A percentile compares a stretch with the other conserved stretches of the same genome.
Evolutionary conservation across 2,113 vertebrate species (phyloP).

Genomic region (Haplotaxodon microlepis): DNA sequence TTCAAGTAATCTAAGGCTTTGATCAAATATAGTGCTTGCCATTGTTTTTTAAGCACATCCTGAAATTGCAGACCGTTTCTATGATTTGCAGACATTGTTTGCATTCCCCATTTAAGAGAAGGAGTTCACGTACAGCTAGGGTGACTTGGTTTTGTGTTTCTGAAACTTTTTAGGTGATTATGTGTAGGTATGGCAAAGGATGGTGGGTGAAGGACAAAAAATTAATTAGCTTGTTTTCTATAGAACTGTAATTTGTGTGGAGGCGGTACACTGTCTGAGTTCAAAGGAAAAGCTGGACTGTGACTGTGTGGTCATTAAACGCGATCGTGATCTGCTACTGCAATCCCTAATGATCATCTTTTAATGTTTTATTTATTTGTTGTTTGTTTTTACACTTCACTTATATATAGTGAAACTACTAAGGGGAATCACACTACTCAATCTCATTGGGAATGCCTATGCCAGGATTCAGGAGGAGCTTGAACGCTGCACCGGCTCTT

Average conservation of each 20-base stretch:
- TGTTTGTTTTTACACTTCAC: background rate
- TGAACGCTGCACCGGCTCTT: background rate
- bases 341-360: background rate
- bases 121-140: background rate
- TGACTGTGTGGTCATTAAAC: background rate
- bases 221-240: background rate
- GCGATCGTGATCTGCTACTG: background rate
- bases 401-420: background rate
- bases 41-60: background rate
- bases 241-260: background rate
- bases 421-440: background rate
- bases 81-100: background rate
- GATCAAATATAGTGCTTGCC: background rate
- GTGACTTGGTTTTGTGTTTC: background rate
- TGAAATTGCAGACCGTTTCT: background rate
- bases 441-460: background rate
- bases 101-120: background rate
- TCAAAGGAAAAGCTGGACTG: background rate
- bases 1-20: background rate
- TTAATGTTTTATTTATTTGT: background rate
- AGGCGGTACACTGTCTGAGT: background rate
- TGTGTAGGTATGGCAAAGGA: background rate
- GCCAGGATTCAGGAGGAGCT: background rate
- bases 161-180: background rate
- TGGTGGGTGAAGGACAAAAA: background rate